Evolutionary conservation across 2,888 invertebrate genomes (phyloP), one percentile per base, ranked within the genome.

Genomic region (Drosophila putrida): DNA sequence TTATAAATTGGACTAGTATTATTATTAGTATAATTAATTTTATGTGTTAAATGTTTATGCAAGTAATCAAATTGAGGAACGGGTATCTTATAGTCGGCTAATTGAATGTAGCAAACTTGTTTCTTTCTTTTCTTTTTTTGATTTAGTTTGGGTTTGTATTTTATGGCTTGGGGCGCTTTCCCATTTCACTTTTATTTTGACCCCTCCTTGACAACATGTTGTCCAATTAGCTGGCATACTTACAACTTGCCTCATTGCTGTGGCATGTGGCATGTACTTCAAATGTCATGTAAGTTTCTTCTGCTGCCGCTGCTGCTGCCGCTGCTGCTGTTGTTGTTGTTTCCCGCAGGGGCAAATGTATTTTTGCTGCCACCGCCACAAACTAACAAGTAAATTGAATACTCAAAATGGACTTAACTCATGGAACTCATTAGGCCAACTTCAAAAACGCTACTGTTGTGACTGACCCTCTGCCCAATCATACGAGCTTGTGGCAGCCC

Each of bases 161-260:
- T 20, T 27, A 38, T 51, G 51, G 68, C 41, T 55, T 63, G 44
- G 9, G 39, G 50, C 47, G 27, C 15, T 59, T 39, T 49, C 31
- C 47, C 58, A 49, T 59, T 57, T 49, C 36, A 43, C 53, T 41
- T 57, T 53, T 59, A 36, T 68, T 50, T 63, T 36, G 46, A 39
- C 36, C 36, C 10, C 20, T 81, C 65, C 64, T 67, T 36, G 43
- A 65, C 57, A 71, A 69, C 80, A 75, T 72, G 67, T 58, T 72
- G 88, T 87, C 82, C 82, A 82, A 82, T 82, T 82, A 82, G 88
- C 81, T 55, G 63, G 47, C 65, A 55, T 20, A 54, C 54, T 41
- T 54, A 55, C 54, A 69, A 53, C 49, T 33, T 61, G 70, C 63
- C 58, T 41, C 61, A 59, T 47, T 51, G 38, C 54, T 31, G 50